Evolutionary conservation across 2,113 vertebrate genomes (phyloP).

Genomic region (Actenoides hombroni): DNA sequence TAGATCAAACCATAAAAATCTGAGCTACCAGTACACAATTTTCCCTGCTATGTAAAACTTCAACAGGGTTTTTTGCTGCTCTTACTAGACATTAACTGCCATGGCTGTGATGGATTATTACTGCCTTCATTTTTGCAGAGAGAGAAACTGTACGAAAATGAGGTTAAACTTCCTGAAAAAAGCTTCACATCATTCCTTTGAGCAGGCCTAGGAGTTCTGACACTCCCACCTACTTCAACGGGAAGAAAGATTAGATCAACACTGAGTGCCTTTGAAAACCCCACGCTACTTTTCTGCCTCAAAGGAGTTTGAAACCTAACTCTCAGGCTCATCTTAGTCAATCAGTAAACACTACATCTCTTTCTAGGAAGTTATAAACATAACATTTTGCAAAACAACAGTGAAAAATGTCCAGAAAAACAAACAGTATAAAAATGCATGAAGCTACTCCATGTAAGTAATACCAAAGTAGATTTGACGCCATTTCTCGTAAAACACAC

Average conservation of each 20-base stretch:
- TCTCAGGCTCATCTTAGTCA: background rate
- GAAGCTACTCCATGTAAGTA: background rate
- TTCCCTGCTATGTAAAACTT: background rate
- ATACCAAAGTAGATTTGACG: background rate
- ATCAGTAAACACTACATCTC: background rate
- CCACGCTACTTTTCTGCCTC: background rate
- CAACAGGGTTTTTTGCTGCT: background rate
- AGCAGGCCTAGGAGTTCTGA: background rate
- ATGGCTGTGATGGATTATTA: background rate
- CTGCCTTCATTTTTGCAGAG: background rate
- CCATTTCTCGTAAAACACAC: background rate
- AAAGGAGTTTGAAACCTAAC: background rate
- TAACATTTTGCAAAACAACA: background rate
- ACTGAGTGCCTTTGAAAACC: background rate
- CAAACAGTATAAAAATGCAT: background rate
- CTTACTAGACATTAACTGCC: background rate
- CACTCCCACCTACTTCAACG: background rate
- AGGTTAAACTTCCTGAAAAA: background rate
- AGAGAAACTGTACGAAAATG: constrained; percentile 3
- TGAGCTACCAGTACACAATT: background rate
- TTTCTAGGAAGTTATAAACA: background rate
- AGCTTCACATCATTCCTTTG: background rate
- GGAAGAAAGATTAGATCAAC: background rate
- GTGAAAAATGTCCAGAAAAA: background rate
- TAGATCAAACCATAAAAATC: background rate